Evolutionary conservation across 2,797 vertebrate genomes (phyloP), one percentile per base, ranked within the genome.

Genomic region (Pangasius sanitwongsei): DNA sequence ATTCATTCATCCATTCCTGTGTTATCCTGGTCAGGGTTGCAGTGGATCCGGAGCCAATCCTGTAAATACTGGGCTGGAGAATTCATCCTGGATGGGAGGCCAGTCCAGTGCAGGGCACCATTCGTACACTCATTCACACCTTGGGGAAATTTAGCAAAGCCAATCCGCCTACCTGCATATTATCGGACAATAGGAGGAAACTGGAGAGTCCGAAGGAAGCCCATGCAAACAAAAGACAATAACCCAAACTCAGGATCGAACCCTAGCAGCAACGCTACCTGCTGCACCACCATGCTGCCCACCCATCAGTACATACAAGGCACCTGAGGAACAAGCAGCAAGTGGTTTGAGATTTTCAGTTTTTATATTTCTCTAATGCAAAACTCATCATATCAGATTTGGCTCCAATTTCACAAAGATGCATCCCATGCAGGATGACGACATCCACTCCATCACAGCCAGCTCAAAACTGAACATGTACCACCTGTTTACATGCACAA

Each of bases 301-400:
- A 0, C 18, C 7, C 70, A 50, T 48, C 44, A 74, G 2, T 20
- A 31, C 20, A 70, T 44, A 5, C 41, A 28, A 48, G 72, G 11
- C 44, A 77, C 75, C 28, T 86, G 18, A 83, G 75, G 57, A 82
- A 89, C 50, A 25, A 74, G 75, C 61, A 85, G 61, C 20, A 70
- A 78, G 63, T 34, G 55, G 57, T 25, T 55, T 31, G 1, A 65
- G 15, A 55, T 84, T 63, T 85, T 85, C 83, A 57, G 15, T 23
- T 61, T 72, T 89, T 9, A 78, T 28, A 83, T 78, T 89, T 50
- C 65, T 37, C 74, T 55, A 80, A 57, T 65, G 48, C 70, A 67
- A 74, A 85, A 86, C 74, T 83, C 25, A 41, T 86, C 37, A 85
- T 69, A 34, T 80, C 83, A 20, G 41, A 55, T 80, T 31, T 31